Percentiles rank a stretch among this genome's conserved stretches.
phyloP scores from a whole-genome alignment of 1,140 invertebrate species.

The Drosophila grimshawi region DNA sequence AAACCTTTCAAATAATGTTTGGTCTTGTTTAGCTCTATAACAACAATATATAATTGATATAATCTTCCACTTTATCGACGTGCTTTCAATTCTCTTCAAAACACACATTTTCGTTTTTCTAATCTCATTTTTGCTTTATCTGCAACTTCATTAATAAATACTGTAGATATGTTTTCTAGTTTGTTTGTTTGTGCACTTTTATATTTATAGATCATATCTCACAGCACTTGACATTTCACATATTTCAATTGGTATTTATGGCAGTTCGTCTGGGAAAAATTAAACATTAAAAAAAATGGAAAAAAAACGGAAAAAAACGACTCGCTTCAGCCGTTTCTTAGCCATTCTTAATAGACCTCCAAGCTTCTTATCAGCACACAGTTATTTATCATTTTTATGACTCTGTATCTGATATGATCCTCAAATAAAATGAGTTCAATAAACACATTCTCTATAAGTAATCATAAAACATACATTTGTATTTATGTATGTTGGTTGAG shows the following conservation, averaged over 20 bases:
- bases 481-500: neutral
- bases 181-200: neutral
- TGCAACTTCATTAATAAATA: constrained; percentile 3
- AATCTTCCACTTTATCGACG: constrained; percentile 2
- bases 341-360: neutral
- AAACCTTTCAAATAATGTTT: no score
- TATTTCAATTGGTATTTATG: constrained; percentile 26
- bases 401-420: constrained; percentile 14
- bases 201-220: constrained; percentile 28
- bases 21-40: no score
- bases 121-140: constrained; percentile 14
- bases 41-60: no score
- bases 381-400: constrained; percentile 29
- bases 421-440: constrained; percentile 32
- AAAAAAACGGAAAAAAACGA: neutral
- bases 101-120: constrained; percentile 2
- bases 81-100: constrained; percentile 7
- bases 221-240: constrained; percentile 20
- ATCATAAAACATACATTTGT: neutral
- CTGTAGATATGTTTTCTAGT: neutral
- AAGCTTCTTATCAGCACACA: constrained; percentile 8
- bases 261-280: constrained; percentile 6
- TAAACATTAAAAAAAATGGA: neutral
- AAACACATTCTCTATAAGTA: constrained; percentile 36
- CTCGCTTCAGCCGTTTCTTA: neutral